Base-by-base conservation (phyloP, 53 echinoderm and acorn worm species). In the Paelopatides confundens region DNA sequence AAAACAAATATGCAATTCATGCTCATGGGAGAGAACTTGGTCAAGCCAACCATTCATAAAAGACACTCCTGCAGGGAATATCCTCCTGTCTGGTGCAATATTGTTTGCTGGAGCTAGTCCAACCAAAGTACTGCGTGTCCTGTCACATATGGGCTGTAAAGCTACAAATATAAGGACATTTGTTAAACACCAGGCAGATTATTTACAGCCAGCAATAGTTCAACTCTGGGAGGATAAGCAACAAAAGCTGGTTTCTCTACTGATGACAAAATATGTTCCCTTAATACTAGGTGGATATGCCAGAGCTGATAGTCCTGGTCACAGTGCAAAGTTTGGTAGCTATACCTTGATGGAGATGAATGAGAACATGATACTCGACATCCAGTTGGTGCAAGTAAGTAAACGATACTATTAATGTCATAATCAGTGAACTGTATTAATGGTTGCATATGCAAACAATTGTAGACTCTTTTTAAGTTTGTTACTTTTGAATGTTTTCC, bases 221-320 rank as follows among this genome's bases (percentile, higher is more conserved):
- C n/a, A 11, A 15, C 31, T 78, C 3, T 86, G 90, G 90, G 27
- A 50, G 46, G n/a, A 31, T 12, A 27, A 49, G 12, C 27, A 48
- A 28, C 21, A 31, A 24, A 17, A 76, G 12, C 23, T 76, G 3
- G 18, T 76, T 26, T 48, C 78, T 21, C 82, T 48, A 1, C 26
- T 88, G 26, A 35, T 40, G 13, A 65, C 88, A 8, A 23, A 50
- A 46, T 27, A 26, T 18, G 18, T 18, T 15, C 78, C 78, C 24
- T 51, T 78, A 49, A 27, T 78, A 26, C 78, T 51, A 49, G 89
- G 85, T 14, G 92, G 89, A 0, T 86, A 92, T 81, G 92, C 88
- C 2, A 58, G 86, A 62, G 89, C 86, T 26, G 92, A 86, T 34
- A 92, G 92, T 36, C 92, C 89, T 47, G 92, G 92, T 1, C 86